Conservation (phyloP, 2,797 vertebrate species). For the Eulemur rubriventer region DNA sequence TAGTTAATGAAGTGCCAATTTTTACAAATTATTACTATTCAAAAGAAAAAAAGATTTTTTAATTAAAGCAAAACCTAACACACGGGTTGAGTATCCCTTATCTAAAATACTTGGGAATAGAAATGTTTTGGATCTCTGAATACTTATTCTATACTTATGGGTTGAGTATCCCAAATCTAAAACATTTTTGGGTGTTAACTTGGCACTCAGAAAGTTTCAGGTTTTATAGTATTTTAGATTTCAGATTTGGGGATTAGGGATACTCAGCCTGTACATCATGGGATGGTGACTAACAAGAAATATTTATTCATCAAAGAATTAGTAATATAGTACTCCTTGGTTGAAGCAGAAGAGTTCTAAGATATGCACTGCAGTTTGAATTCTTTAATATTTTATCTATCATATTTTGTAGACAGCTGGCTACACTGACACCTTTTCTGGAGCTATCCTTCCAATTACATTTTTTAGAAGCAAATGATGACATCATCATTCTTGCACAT, state of each 20-base stretch:
- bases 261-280: not conserved
- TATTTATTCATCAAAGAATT: not conserved
- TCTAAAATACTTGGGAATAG: not conserved
- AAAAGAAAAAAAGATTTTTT: slow-evolving; percentile 31
- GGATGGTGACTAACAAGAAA: not conserved
- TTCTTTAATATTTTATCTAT: not conserved
- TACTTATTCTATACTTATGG: not conserved
- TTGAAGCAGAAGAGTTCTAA: not conserved
- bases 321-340: not conserved
- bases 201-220: not conserved
- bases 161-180: not conserved
- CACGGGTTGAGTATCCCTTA: not conserved
- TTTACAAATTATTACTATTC: not conserved
- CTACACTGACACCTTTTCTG: not conserved
- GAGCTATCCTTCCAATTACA: not conserved
- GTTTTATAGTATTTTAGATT: not conserved
- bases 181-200: not conserved
- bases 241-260: not conserved
- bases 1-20: not conserved
- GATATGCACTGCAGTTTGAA: not conserved
- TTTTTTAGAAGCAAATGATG: slow-evolving; percentile 44
- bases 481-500: slow-evolving; percentile 21
- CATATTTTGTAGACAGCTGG: not conserved
- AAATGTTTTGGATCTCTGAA: not conserved
- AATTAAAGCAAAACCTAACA: not conserved